Base-by-base conservation (phyloP, 2,888 invertebrate species). In the Cyclophora punctaria region DNA sequence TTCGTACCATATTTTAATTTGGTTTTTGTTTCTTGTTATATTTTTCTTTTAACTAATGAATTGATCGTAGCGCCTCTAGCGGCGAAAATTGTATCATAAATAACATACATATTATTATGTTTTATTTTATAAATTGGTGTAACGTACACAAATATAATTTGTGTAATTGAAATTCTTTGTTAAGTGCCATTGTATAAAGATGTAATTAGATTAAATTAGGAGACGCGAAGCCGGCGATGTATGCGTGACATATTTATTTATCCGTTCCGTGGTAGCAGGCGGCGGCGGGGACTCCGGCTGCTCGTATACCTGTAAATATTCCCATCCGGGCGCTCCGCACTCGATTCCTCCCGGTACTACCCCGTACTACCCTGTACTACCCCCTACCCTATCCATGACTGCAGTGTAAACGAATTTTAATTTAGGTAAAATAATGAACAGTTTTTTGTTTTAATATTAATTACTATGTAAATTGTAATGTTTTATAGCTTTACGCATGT, bases 401-500 rank as follows among this genome's bases (percentile, higher is more conserved):
- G 59, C 58, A 57, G 58, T 55, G 46, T 59, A 53, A 56, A 53
- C 53, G 52, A 55, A 52, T 61, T 61, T 51, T 55, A 50, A 46
- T 46, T 59, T 53, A 48, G 37, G 37, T 44, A 45, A 49, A 45
- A 7, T 56, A 51, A 47, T 49, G 46, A 52, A 48, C 46, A 54
- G 53, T 51, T 46, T 53, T 59, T 52, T 37, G 53, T 58, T 60
- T 48, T 40, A 49, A 53, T 46, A 56, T 55, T 20, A 37, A 37
- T 64, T 69, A 65, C 20, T 65, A 62, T 67, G 69, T 72, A 66
- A 59, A 69, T 66, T 62, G 60, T 49, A 52, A 68, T 66, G 66
- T 71, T 69, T 72, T 67, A 57, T 72, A 71, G 68, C 63, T 67
- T 71, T 67, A 69, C 67, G 68, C 69, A 66, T 64, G 67, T 70